Conservation (phyloP, 1,140 invertebrate species). For the Drosophila paulistorum region DNA sequence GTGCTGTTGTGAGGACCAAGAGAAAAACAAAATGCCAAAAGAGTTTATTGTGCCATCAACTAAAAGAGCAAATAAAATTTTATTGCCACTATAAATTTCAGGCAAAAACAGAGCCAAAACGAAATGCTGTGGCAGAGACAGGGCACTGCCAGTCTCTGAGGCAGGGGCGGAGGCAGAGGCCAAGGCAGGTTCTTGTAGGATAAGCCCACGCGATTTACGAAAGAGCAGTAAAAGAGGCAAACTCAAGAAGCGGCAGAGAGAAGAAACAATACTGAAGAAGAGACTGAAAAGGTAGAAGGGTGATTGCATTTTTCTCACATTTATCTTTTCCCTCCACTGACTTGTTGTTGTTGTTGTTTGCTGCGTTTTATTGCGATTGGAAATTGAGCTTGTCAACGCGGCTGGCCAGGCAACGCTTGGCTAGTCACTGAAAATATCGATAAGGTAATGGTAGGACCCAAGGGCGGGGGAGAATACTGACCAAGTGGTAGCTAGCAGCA, state of each 20-base stretch:
- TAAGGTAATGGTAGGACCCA: slow-evolving; percentile 1
- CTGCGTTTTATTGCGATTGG: slow-evolving; percentile 81
- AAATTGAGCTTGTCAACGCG: slow-evolving; percentile 81
- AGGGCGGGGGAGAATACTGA: slow-evolving; percentile 5
- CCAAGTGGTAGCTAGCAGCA: slow-evolving; percentile 1
- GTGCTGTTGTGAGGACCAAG: slow-evolving; percentile 49
- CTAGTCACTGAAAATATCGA: slow-evolving; percentile 52
- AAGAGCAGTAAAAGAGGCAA: slow-evolving; percentile 57
- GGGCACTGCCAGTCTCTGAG: slow-evolving; percentile 15
- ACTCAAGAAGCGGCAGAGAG: slow-evolving; percentile 30
- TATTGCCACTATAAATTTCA: slow-evolving; percentile 81
- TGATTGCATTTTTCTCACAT: slow-evolving; percentile 79
- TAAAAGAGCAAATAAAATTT: slow-evolving; percentile 82
- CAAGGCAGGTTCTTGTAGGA: slow-evolving; percentile 56
- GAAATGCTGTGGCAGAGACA: slow-evolving; percentile 24
- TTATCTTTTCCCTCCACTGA: slow-evolving; percentile 60
- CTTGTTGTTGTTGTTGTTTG: slow-evolving; percentile 46
- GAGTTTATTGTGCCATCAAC: slow-evolving; percentile 80
- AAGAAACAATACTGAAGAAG: slow-evolving; percentile 11
- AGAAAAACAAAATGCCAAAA: slow-evolving; percentile 60
- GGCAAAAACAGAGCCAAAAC: slow-evolving; percentile 57
- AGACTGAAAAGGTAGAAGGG: slow-evolving; percentile 22
- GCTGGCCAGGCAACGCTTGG: slow-evolving; percentile 67
- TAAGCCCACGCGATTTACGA: slow-evolving; percentile 78
- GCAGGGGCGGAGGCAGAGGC: slow-evolving; percentile 33